A percentile compares a stretch with the other conserved stretches of the same genome.
phyloP scores from a whole-genome alignment of 2,797 vertebrate genomes.

The Urocyon cinereoargenteus region DNA sequence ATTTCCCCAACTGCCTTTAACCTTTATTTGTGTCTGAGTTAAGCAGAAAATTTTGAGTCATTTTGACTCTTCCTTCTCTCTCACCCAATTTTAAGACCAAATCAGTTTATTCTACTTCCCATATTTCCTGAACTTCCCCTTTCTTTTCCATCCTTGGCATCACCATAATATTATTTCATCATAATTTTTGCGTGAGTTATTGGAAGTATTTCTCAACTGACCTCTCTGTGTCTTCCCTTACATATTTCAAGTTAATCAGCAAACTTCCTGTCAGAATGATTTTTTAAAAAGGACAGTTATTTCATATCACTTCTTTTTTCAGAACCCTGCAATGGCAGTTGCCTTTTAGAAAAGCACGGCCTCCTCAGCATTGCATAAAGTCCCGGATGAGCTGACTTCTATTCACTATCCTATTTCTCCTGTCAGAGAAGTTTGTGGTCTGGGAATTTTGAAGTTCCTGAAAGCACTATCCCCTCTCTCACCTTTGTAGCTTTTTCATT shows the following conservation, averaged over 20 bases:
- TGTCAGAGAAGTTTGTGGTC: neutral
- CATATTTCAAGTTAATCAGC: neutral
- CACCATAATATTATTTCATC: neutral
- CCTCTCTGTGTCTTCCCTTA: neutral
- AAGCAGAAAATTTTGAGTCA: neutral
- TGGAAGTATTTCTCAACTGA: neutral
- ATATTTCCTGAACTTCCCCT: neutral
- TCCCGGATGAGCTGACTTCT: neutral
- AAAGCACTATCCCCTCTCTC: neutral
- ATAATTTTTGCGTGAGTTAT: neutral
- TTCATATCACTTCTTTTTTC: neutral
- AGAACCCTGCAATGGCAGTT: neutral
- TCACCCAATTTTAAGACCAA: neutral
- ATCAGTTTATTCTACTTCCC: neutral
- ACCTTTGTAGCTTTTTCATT: neutral
- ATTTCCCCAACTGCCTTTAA: neutral
- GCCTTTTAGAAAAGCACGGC: neutral
- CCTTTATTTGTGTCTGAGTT: neutral
- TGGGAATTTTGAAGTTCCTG: neutral
- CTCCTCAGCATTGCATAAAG: neutral
- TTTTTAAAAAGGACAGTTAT: slow-evolving; percentile 10
- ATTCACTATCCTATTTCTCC: too few relatives aligned
- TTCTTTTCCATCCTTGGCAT: neutral
- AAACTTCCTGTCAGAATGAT: neutral
- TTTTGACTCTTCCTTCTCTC: neutral